Evolutionary conservation across 2,888 invertebrate genomes (phyloP).

Genomic region (Clusia tigrina): DNA sequence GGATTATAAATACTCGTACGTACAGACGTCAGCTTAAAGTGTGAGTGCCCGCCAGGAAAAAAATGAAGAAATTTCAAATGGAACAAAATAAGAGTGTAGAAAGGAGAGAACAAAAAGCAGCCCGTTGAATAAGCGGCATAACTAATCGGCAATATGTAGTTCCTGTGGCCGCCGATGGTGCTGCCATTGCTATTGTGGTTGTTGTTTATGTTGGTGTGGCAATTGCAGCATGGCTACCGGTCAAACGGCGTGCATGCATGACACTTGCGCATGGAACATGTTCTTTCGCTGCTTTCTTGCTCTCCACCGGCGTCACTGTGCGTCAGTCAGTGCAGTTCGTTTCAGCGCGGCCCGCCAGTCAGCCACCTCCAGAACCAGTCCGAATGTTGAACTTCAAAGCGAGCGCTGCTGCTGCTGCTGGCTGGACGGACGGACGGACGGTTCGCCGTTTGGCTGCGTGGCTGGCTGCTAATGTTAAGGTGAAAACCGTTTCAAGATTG

Average conservation of each 20-base stretch:
- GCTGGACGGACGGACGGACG: too few species aligned
- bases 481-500: constrained; percentile 36
- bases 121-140: too few species aligned
- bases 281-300: neutral
- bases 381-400: constrained; percentile 7
- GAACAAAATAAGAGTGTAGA: too few species aligned
- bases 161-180: neutral
- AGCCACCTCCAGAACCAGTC: neutral
- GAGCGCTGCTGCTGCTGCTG: neutral
- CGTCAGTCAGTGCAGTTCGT: neutral
- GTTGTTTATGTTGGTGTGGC: too few species aligned
- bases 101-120: too few species aligned
- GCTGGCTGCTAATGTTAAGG: constrained; percentile 19
- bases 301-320: neutral
- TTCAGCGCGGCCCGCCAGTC: neutral
- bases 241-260: neutral
- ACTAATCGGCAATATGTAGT: too few species aligned
- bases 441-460: neutral
- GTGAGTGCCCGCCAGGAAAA: too few species aligned
- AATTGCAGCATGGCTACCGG: neutral
- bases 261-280: constrained; percentile 1
- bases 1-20: too few species aligned
- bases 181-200: neutral
- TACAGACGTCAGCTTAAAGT: too few species aligned
- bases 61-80: too few species aligned